These are phyloP conservation scores for Platysteira castanea DNA, from an alignment of 2,113 vertebrate genomes.

Conservation along the genomic window DNA sequence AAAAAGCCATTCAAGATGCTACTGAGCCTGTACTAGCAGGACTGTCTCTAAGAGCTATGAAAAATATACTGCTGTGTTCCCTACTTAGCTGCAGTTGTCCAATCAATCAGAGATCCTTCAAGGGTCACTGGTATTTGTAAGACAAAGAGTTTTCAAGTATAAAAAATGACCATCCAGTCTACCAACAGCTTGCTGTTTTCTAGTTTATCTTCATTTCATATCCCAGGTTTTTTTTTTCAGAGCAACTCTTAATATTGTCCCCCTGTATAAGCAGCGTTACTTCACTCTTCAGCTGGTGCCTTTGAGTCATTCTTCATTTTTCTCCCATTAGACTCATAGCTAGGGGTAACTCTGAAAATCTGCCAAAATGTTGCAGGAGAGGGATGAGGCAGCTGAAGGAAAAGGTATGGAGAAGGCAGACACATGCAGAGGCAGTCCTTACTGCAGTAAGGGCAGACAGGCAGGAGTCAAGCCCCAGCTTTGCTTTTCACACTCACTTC, in stretches of 20 bases:
- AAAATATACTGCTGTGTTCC: background rate
- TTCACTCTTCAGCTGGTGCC: background rate
- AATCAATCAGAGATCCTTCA: constrained; percentile 47
- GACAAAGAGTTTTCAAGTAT: background rate
- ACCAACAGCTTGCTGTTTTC: background rate
- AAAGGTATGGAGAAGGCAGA: background rate
- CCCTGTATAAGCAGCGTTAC: background rate
- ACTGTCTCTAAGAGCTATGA: background rate
- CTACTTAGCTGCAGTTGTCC: background rate
- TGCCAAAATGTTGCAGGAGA: background rate
- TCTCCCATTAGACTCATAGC: background rate
- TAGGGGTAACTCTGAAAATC: background rate
- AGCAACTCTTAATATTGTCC: background rate
- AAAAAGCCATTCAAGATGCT: constrained; percentile 11
- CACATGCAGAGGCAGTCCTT: fast-evolving
- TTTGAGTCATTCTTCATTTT: background rate
- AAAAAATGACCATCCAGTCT: background rate
- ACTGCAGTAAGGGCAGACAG: background rate
- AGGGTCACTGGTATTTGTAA: constrained; percentile 23
- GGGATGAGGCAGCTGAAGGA: background rate
- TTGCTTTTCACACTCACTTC: background rate
- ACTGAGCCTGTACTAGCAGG: background rate
- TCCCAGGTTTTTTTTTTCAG: background rate
- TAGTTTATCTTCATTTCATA: constrained; percentile 1
- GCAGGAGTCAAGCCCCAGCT: background rate